phyloP scores from a whole-genome alignment of 1,140 invertebrate genomes.

The Thaumatotibia leucotreta region DNA sequence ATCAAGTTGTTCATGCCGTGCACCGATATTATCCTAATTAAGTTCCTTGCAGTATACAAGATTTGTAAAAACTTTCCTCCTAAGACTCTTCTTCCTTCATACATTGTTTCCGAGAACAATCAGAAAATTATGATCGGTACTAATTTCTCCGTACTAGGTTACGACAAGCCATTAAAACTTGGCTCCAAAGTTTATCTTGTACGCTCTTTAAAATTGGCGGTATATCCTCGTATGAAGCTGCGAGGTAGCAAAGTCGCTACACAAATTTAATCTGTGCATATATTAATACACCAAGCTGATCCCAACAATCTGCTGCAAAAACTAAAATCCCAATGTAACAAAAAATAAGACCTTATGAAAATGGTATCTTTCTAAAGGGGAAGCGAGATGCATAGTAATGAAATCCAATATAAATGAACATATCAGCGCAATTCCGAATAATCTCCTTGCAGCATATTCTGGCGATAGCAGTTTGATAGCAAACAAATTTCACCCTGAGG shows the following conservation, averaged over 20 bases:
- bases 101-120: background rate
- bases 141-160: background rate
- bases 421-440: background rate
- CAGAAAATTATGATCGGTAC: background rate
- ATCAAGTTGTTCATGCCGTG: too few species aligned
- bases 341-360: too few species aligned
- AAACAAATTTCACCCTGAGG: background rate
- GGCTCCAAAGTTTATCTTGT: background rate
- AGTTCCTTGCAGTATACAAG: too few species aligned
- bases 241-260: background rate
- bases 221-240: background rate
- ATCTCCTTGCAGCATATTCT: background rate
- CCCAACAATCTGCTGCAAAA: too few species aligned
- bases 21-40: too few species aligned
- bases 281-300: background rate
- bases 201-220: background rate
- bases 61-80: too few species aligned
- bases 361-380: background rate
- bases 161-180: slow-evolving; percentile 1
- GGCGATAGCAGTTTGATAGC: background rate
- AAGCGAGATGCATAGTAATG: background rate
- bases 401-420: background rate
- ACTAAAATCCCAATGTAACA: too few species aligned
- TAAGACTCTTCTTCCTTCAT: background rate
- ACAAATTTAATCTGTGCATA: background rate